Conservation (phyloP, 2,888 invertebrate species). For the Caenorhabditis drosophilae region DNA sequence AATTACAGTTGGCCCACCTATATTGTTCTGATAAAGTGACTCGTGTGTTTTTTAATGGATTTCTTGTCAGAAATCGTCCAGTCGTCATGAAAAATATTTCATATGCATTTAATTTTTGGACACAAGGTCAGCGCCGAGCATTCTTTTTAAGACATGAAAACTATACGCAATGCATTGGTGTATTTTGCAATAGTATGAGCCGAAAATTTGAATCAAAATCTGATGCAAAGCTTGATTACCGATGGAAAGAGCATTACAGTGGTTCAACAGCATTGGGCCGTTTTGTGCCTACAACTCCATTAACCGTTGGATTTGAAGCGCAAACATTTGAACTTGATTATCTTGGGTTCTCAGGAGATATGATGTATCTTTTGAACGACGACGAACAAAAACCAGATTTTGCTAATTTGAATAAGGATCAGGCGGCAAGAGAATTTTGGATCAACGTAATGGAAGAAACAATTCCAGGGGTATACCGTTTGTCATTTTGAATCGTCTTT, state of each 20-base stretch:
- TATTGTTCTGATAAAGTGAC: conserved; percentile 76
- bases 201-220: conserved; percentile 62
- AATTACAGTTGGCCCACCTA: conserved; percentile 74
- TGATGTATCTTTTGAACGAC: conserved; percentile 78
- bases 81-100: conserved; percentile 78
- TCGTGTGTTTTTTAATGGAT: conserved; percentile 78
- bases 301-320: conserved; percentile 42
- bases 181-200: conserved; percentile 73
- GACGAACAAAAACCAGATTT: conserved; percentile 78
- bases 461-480: conserved; percentile 71
- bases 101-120: conserved; percentile 78
- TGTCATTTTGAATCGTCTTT: conserved; percentile 1
- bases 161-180: conserved; percentile 78
- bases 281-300: conserved; percentile 45
- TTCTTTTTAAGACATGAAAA: conserved; percentile 79
- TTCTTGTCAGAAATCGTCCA: conserved; percentile 78
- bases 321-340: conserved; percentile 73
- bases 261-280: conserved; percentile 76
- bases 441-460: conserved; percentile 85
- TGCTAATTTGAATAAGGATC: conserved; percentile 84
- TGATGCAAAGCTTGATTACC: conserved; percentile 70
- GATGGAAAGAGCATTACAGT: conserved; percentile 78
- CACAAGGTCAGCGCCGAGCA: conserved; percentile 67
- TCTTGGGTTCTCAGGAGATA: conserved; percentile 74
- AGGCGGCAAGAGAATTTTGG: conserved; percentile 87